These are phyloP conservation scores for Pandemis heparana DNA, from an alignment of 2,888 invertebrate genomes.

Conservation along the genomic window DNA sequence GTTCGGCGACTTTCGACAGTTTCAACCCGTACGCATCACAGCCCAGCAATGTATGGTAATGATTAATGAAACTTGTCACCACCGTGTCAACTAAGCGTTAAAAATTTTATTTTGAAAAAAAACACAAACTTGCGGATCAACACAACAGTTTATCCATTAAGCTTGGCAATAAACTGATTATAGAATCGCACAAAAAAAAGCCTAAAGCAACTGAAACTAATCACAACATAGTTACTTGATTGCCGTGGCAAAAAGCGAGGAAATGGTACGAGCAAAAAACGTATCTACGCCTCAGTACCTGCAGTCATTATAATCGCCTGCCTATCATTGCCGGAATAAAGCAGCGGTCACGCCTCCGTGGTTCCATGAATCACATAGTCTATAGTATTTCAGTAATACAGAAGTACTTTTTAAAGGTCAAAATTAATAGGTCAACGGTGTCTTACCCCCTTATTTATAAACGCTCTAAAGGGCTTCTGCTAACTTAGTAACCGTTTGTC, in stretches of 20 bases:
- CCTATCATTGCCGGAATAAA: neutral
- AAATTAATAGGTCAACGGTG: too few species aligned
- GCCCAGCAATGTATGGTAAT: too few species aligned
- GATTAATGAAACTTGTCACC: too few species aligned
- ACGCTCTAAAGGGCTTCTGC: too few species aligned
- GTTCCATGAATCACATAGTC: neutral
- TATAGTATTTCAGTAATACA: neutral
- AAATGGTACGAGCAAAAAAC: conserved; percentile 32
- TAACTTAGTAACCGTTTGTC: too few species aligned
- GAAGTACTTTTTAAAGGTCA: too few species aligned
- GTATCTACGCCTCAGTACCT: conserved; percentile 6
- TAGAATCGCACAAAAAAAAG: conserved; percentile 7
- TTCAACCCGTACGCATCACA: too few species aligned
- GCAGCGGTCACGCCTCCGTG: neutral
- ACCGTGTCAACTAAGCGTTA: too few species aligned
- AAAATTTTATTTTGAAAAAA: too few species aligned
- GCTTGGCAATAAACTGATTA: conserved; percentile 9
- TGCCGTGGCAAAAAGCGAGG: conserved; percentile 28
- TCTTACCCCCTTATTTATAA: too few species aligned
- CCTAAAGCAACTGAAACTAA: conserved; percentile 38
- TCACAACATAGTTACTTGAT: conserved; percentile 26
- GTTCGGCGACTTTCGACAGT: too few species aligned
- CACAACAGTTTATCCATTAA: neutral
- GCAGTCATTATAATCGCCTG: conserved; percentile 22
- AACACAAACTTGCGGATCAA: neutral